Conservation (phyloP, 2,113 vertebrate species). For the Leucopsar rothschildi region DNA sequence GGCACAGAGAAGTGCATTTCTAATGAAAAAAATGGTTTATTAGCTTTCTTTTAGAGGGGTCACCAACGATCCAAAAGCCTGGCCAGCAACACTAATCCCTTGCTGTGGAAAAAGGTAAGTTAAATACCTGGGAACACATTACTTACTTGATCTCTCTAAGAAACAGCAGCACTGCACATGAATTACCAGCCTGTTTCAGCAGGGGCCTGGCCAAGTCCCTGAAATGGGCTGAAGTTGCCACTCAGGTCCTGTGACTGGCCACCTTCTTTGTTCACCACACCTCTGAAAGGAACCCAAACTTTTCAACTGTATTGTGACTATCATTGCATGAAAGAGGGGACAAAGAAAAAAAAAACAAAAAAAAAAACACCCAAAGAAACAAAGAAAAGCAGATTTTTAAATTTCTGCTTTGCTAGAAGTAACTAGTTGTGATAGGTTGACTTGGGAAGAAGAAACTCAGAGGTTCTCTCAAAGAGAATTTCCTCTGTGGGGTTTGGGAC, state of each 20-base stretch:
- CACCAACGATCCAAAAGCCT: not conserved
- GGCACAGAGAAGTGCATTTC: not conserved
- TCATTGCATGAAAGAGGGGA: not conserved
- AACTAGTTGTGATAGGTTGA: not conserved
- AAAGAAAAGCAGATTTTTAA: not conserved
- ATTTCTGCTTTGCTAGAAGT: not conserved
- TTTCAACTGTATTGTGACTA: not conserved
- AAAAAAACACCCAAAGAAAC: fast-evolving
- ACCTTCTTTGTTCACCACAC: not conserved
- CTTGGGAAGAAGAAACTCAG: too few species aligned
- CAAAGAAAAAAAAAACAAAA: not conserved
- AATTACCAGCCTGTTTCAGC: not conserved
- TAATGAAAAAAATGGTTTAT: not conserved
- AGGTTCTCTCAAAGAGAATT: too few species aligned
- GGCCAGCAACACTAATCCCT: not conserved
- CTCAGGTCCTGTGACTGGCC: not conserved
- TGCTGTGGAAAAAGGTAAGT: not conserved
- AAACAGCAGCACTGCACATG: not conserved
- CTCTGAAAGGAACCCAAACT: not conserved
- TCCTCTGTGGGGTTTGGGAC: too few species aligned
- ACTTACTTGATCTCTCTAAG: not conserved
- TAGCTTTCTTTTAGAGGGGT: not conserved
- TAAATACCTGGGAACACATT: not conserved
- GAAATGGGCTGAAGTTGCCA: not conserved
- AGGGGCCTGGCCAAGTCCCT: not conserved